Base-by-base conservation (phyloP, 2,797 vertebrate species). In the Peromyscus attwateri region DNA sequence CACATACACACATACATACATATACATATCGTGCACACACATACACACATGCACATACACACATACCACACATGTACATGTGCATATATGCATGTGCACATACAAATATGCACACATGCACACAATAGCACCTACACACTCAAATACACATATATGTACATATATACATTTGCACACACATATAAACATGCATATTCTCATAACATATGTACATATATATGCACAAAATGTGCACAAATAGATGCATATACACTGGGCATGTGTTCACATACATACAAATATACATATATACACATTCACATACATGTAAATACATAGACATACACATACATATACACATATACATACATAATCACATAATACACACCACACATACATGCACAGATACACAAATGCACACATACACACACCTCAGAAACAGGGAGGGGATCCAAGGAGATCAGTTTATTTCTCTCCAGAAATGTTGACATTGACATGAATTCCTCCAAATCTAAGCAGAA, bases 391-490 rank as follows among this genome's bases (percentile, higher is more conserved):
- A 89, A 31, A 62, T 76, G 37, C 1, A 31, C 3, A 23, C n/a
- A 75, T 71, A 76, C 4, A 66, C 5, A 66, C 43, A 43, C 19
- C 2, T 89, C 40, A 89, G 31, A 77, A 64, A 49, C 27, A 79
- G 75, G 31, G 16, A 75, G 29, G 29, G 46, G 29, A 84, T 11
- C 43, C 89, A 68, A 52, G 43, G 13, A 87, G 46, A 70, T 90
- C 60, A 43, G 43, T 87, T 97, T 95, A 96, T 94, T 96, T 98
- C 85, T 57, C 88, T 71, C 89, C 80, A 43, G 60, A 97, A 85
- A 97, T 97, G 81, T 11, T 94, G 55, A 93, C 96, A 88, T 52
- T 89, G 70, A 95, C 49, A 97, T 43, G 31, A 97, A 95, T 27
- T 83, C 43, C 68, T 81, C 55, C 70, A 29, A 97, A 91, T n/a